A percentile compares a stretch with the other conserved stretches of the same genome.
Evolutionary conservation across 2,888 invertebrate species (phyloP).

Genomic region (Eretmocerus hayati): DNA sequence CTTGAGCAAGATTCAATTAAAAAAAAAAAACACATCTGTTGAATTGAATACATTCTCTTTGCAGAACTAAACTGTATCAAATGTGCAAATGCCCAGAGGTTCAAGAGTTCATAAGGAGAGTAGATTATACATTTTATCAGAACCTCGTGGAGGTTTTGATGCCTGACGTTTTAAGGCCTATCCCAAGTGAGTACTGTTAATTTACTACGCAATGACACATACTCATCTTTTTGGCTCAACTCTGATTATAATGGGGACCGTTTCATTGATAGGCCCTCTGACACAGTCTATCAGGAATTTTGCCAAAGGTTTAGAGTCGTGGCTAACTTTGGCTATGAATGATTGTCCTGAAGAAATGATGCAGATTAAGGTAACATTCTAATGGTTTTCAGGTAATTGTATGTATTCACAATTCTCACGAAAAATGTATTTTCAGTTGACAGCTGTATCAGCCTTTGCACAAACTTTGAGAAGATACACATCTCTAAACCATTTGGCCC

Average conservation of each 20-base stretch:
- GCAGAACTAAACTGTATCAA: slow-evolving; percentile 59
- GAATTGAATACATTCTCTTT: slow-evolving; percentile 22
- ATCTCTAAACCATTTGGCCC: slow-evolving; percentile 92
- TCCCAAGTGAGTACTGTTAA: slow-evolving; percentile 63
- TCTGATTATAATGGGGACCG: neutral
- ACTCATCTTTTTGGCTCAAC: neutral
- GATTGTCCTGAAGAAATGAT: slow-evolving; percentile 78
- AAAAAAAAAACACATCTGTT: no score
- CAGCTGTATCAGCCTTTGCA: slow-evolving; percentile 84
- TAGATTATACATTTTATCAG: slow-evolving; percentile 92
- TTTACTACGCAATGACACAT: neutral
- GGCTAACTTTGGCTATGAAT: slow-evolving; percentile 73
- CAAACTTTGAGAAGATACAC: slow-evolving; percentile 94
- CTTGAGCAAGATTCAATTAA: no score
- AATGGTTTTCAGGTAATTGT: no score
- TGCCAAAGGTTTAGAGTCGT: slow-evolving; percentile 86
- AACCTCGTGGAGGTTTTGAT: slow-evolving; percentile 91
- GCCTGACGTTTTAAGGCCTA: slow-evolving; percentile 91
- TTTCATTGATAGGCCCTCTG: slow-evolving; percentile 56
- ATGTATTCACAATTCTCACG: no score
- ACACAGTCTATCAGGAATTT: slow-evolving; percentile 91
- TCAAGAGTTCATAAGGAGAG: slow-evolving; percentile 70
- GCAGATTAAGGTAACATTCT: slow-evolving; percentile 76
- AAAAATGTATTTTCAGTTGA: slow-evolving; percentile 49
- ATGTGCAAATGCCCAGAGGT: slow-evolving; percentile 66